Conservation (phyloP, 2,888 invertebrate genomes). For the Pollenia labialis region DNA sequence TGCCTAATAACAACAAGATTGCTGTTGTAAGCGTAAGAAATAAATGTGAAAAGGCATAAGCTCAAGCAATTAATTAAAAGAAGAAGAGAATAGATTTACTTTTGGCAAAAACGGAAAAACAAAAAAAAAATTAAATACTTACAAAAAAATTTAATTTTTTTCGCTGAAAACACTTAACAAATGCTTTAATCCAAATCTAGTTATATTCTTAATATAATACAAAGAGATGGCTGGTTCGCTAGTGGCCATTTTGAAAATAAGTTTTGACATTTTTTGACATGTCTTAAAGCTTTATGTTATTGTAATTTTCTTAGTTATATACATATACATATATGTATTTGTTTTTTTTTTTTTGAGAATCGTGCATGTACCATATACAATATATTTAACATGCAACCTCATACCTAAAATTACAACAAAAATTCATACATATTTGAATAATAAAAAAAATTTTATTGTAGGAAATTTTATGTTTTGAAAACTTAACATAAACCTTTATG, state of each 20-base stretch:
- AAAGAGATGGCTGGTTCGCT: background rate
- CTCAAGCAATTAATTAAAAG: slow-evolving; percentile 65
- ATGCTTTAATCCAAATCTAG: slow-evolving; percentile 10
- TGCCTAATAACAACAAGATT: slow-evolving; percentile 29
- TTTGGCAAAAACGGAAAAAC: background rate
- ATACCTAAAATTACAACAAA: slow-evolving; percentile 10
- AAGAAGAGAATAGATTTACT: slow-evolving; percentile 54
- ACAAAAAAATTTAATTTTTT: slow-evolving; percentile 21
- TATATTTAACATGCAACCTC: slow-evolving; percentile 67
- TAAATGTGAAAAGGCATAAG: slow-evolving; percentile 63
- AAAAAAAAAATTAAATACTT: slow-evolving; percentile 30
- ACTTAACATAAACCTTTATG: slow-evolving; percentile 40
- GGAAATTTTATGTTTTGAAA: slow-evolving; percentile 58
- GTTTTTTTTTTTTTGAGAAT: slow-evolving; percentile 4
- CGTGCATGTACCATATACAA: slow-evolving; percentile 48
- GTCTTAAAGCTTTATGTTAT: slow-evolving; percentile 29
- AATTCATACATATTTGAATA: slow-evolving; percentile 28
- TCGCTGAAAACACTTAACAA: slow-evolving; percentile 11
- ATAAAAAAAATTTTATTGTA: slow-evolving; percentile 33
- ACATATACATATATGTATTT: no score
- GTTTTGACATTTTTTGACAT: slow-evolving; percentile 51
- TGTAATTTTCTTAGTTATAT: background rate
- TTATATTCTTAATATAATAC: slow-evolving; percentile 9
- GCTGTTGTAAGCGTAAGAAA: slow-evolving; percentile 35
- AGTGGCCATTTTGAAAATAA: slow-evolving; percentile 37